Base-by-base conservation (phyloP, 2,797 vertebrate species). In the Acanthurus tractus region DNA sequence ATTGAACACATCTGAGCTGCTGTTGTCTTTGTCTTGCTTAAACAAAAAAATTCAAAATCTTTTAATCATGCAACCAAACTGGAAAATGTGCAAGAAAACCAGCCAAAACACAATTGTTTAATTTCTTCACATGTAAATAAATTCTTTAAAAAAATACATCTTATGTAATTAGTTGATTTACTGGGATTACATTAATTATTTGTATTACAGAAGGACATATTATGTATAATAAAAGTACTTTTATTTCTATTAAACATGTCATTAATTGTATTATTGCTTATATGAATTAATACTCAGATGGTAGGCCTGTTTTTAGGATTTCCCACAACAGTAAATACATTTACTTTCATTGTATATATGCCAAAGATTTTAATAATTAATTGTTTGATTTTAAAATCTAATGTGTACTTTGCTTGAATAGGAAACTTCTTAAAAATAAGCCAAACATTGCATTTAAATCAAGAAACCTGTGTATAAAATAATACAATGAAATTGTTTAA, bases 271-370 rank as follows among this genome's bases (percentile, higher is more conserved):
- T 36, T 53, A 18, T 18, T 40, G 2, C 25, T 63, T 50, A 4
- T 34, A 5, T 61, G 1, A 50, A 48, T 68, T 61, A 18, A 25
- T 54, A 17, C 63, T 66, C 15, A 42, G 3, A 56, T 61, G 20
- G 0, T 29, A 20, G 48, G 70, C 67, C 81, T 78, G 56, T 66
- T 78, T 59, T 74, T 45, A 59, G 17, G 2, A 45, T 40, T 73
- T 76, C 23, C 4, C 68, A 4, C 13, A 40, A 20, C 34, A 38
- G 5, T 23, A 79, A 82, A 70, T 23, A 55, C 10, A 54, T 72
- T 59, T 45, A 7, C 0, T 22, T 5, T 8, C 3, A 13, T 17
- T 29, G 29, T 13, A 29, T 54, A 4, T 7, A 9, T 10, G 11
- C 1, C 11, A 69, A 45, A 20, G 1, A 74, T 12, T 56, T 7